Conservation (phyloP, 2,888 invertebrate genomes). For the Neoitamus cyanurus region DNA sequence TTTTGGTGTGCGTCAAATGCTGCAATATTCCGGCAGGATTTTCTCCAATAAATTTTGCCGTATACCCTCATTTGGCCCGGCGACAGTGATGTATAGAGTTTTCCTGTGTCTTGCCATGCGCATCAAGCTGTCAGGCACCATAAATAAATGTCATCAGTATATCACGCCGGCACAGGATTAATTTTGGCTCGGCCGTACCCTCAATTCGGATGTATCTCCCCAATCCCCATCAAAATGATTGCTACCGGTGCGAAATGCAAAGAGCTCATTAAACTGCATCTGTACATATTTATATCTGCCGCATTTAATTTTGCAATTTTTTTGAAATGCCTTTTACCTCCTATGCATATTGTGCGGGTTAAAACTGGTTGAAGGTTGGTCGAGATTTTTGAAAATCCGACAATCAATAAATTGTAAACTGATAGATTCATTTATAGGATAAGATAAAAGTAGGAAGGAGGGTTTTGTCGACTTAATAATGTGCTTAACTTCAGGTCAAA, state of each 20-base stretch:
- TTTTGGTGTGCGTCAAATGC: background rate
- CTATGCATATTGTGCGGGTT: too few species aligned
- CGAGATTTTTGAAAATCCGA: too few species aligned
- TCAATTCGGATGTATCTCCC: background rate
- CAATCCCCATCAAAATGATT: background rate
- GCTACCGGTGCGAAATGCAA: background rate
- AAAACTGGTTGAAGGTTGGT: too few species aligned
- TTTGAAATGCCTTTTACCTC: background rate
- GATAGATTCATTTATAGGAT: too few species aligned
- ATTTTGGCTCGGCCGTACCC: background rate
- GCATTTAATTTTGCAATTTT: background rate
- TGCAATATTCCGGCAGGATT: background rate
- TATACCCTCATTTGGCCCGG: background rate
- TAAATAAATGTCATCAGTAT: conserved; percentile 5
- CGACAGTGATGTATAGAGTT: background rate
- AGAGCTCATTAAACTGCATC: background rate
- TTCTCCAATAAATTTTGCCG: conserved; percentile 6
- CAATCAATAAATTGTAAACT: too few species aligned
- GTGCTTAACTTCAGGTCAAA: too few species aligned
- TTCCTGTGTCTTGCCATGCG: conserved; percentile 1
- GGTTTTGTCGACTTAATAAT: too few species aligned
- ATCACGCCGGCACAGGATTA: conserved; percentile 5
- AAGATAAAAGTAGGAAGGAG: too few species aligned
- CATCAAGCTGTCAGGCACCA: background rate
- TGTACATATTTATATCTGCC: background rate